Conservation (phyloP, 1,140 invertebrate species). For the Arion vulgaris region DNA sequence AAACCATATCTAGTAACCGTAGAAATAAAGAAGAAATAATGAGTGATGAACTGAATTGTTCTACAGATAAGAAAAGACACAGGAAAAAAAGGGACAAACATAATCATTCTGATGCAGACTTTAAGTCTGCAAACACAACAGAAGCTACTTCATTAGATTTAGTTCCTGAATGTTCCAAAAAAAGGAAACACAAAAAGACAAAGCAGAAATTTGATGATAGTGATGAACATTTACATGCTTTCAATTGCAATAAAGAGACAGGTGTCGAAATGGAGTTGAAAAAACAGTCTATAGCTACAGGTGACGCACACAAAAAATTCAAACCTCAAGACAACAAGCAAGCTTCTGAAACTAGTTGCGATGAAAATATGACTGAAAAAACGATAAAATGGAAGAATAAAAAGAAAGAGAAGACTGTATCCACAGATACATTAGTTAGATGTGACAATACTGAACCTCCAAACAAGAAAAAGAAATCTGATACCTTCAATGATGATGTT, state of each 20-base stretch:
- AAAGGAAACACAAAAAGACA: neutral
- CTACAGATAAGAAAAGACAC: neutral
- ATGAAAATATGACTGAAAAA: neutral
- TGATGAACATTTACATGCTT: neutral
- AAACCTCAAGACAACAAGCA: neutral
- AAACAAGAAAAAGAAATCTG: conserved; percentile 22
- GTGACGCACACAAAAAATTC: neutral
- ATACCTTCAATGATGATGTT: neutral
- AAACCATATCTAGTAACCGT: neutral
- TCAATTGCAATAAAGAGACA: conserved; percentile 1
- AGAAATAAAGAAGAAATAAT: neutral
- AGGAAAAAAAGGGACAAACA: conserved; percentile 9
- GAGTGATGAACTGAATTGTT: neutral
- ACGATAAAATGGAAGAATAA: neutral
- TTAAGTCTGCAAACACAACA: neutral
- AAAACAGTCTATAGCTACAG: neutral
- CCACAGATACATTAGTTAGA: neutral
- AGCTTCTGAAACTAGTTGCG: neutral
- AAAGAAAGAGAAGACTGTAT: conserved; percentile 12
- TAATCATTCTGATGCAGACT: neutral
- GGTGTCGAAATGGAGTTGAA: neutral
- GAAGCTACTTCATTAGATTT: neutral
- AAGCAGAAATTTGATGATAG: neutral
- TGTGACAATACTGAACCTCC: neutral
- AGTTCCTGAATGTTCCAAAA: neutral